Evolutionary conservation across 2,888 invertebrate species (phyloP).

Genomic region (Acronicta leporina): DNA sequence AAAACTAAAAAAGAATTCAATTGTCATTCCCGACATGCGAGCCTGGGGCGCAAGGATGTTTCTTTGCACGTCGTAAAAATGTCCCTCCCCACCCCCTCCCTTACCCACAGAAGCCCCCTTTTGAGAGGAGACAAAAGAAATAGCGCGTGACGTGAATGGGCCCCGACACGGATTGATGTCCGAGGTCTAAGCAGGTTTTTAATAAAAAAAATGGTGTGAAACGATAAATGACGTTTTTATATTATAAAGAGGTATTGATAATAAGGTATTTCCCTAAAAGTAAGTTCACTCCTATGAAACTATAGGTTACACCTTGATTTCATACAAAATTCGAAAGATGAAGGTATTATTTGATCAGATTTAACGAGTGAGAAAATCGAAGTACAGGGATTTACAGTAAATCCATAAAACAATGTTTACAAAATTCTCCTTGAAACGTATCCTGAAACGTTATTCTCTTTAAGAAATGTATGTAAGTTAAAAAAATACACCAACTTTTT

Average conservation of each 20-base stretch:
- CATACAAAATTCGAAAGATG: too few species aligned
- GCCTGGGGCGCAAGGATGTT: conserved; percentile 51
- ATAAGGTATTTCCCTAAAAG: conserved; percentile 19
- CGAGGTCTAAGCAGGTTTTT: conserved; percentile 50
- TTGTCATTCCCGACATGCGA: conserved; percentile 62
- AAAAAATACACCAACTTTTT: too few species aligned
- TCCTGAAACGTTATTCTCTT: too few species aligned
- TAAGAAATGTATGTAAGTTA: too few species aligned
- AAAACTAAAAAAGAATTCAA: conserved; percentile 57
- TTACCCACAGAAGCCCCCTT: conserved; percentile 27
- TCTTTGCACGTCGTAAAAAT: conserved; percentile 61
- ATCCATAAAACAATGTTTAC: background rate
- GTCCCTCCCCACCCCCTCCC: conserved; percentile 35
- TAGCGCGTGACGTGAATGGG: conserved; percentile 62
- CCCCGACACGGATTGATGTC: conserved; percentile 57
- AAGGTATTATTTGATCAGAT: background rate
- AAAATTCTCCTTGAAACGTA: background rate
- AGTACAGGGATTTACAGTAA: conserved; percentile 8
- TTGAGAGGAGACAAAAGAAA: conserved; percentile 62
- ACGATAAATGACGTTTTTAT: conserved; percentile 45
- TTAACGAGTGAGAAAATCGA: conserved; percentile 15
- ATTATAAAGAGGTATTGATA: conserved; percentile 39
- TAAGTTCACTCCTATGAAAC: background rate
- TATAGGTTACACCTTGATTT: conserved; percentile 3
- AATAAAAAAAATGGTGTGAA: conserved; percentile 44